phyloP scores from a whole-genome alignment of 2,113 vertebrate genomes.

The Nesoenas mayeri region DNA sequence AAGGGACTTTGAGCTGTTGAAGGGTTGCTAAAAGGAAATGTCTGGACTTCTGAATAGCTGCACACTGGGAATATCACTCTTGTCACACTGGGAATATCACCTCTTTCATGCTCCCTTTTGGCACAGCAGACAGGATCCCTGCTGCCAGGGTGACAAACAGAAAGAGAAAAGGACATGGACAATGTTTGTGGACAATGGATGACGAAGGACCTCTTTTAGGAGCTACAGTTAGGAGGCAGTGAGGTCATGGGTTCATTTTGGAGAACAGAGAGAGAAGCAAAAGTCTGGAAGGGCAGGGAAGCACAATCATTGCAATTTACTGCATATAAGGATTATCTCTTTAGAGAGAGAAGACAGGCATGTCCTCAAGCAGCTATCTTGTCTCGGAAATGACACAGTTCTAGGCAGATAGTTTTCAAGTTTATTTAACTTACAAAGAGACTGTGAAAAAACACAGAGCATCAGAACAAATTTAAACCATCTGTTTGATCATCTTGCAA shows the following conservation, averaged over 20 bases:
- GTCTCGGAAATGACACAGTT: conserved; percentile 49
- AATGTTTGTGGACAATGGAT: background rate
- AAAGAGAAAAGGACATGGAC: background rate
- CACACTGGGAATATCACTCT: background rate
- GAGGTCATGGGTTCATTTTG: background rate
- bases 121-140: background rate
- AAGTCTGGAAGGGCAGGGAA: conserved; percentile 1
- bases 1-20: background rate
- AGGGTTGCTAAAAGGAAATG: conserved; percentile 27
- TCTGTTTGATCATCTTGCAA: conserved; percentile 66
- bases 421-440: conserved; percentile 66
- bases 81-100: background rate
- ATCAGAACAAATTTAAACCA: conserved; percentile 66
- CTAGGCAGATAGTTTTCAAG: conserved; percentile 60
- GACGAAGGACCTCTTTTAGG: conserved; percentile 1
- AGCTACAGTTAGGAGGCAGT: background rate
- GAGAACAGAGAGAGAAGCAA: background rate
- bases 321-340: conserved; percentile 22
- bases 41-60: conserved; percentile 11
- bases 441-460: conserved; percentile 64
- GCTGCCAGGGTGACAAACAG: background rate
- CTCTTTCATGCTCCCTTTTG: conserved; percentile 3
- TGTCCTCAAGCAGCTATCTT: conserved; percentile 38
- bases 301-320: background rate
- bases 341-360: background rate